phyloP scores from a whole-genome alignment of 2,113 vertebrate genomes.

The Tor tambroides region DNA sequence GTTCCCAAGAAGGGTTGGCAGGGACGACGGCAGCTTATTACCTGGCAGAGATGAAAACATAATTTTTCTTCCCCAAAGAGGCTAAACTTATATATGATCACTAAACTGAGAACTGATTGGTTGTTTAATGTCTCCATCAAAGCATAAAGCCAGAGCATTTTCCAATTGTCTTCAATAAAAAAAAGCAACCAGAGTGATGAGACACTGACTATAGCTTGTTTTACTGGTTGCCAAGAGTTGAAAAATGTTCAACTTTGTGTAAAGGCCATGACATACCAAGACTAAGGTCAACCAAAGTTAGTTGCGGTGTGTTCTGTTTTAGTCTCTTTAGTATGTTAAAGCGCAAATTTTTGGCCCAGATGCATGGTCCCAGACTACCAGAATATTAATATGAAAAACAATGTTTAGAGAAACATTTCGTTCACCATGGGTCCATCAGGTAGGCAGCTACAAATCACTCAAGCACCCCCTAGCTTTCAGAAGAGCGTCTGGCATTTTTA shows the following conservation, averaged over 20 bases:
- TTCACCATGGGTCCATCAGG: background rate
- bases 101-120: background rate
- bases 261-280: no score
- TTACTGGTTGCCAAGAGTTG: no score
- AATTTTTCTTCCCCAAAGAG: background rate
- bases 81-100: background rate
- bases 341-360: no score
- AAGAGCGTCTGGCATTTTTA: background rate
- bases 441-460: no score
- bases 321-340: no score
- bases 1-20: slow-evolving; percentile 91
- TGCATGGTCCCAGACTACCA: background rate
- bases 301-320: no score
- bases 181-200: background rate
- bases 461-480: no score
- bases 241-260: no score
- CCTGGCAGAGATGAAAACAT: slow-evolving; percentile 70
- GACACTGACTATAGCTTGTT: background rate
- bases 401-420: background rate
- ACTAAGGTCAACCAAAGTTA: no score
- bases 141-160: background rate
- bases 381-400: background rate
- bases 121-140: background rate
- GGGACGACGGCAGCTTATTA: slow-evolving; percentile 88
- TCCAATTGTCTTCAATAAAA: background rate